Base-by-base conservation (phyloP, 2,113 vertebrate genomes). In the Piprites chloris region DNA sequence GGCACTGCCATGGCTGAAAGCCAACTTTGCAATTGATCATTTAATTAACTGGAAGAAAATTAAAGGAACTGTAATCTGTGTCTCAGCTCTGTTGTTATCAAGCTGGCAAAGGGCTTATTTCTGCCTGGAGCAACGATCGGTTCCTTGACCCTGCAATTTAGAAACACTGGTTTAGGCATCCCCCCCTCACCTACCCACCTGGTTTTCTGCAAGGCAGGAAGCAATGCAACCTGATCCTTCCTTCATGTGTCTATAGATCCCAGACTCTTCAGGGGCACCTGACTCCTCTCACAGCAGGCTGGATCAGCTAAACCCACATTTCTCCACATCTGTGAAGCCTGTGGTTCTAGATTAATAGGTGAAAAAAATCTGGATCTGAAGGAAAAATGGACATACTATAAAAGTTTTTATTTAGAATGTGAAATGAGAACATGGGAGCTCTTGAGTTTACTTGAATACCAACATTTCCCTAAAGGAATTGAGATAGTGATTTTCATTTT, bases 31-130 rank as follows among this genome's bases (percentile, higher is more conserved):
- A 87, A 95, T 82, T 90, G 95, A 96, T 94, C 90, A 90, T 89
- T 96, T 93, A 96, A 94, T 95, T 96, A 97, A 76, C 86, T 94
- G 92, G 93, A 96, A 96, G 93, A 87, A 95, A 96, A 96, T 95
- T 90, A 96, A 96, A 97, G 92, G 88, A 96, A 86, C 76, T 86
- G 79, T 87, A 90, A 93, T 90, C 88, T 93, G 73, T 67, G 88
- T 95, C 93, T 96, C 76, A 93, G 90, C 61, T 81, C 80, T 81
- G 52, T n/a, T 93, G 89, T 93, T 92, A 95, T 88, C 93, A 90
- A 81, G 76, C 53, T 95, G 83, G 73, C 83, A 85, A 82, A 95
- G 83, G 35, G 72, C 78, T 91, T 66, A 32, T 83, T 91, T 88
- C 85, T 91, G 90, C 90, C 90, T 89, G 20, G 33, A 91, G 95